A percentile compares a stretch with the other conserved stretches of the same genome.
These are phyloP conservation scores for Drosophila auraria DNA, from an alignment of 1,140 invertebrate genomes.

Conservation along the genomic window DNA sequence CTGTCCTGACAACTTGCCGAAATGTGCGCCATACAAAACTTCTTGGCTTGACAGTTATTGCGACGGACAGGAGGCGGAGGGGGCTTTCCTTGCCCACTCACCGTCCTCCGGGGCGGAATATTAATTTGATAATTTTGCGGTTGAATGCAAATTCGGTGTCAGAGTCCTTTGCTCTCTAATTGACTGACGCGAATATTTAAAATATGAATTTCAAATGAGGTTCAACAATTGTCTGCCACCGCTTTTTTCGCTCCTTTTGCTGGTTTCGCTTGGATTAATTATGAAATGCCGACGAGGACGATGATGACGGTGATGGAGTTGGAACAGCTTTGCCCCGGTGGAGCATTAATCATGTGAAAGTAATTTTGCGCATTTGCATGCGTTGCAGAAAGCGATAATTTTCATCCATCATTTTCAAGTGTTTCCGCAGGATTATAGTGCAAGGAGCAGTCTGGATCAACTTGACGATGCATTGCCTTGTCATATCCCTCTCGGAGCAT, in stretches of 20 bases:
- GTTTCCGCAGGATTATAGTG: constrained; percentile 72
- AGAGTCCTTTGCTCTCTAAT: constrained; percentile 77
- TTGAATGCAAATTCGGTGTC: constrained; percentile 80
- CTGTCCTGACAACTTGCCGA: constrained; percentile 73
- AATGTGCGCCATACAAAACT: constrained; percentile 62
- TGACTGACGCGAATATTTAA: constrained; percentile 81
- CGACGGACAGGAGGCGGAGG: constrained; percentile 18
- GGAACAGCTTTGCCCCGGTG: constrained; percentile 39
- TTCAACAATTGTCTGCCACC: constrained; percentile 42
- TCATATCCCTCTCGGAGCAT: constrained; percentile 23
- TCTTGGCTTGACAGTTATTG: constrained; percentile 72
- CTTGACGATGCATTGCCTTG: constrained; percentile 55
- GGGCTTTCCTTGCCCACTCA: neutral
- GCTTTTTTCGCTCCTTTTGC: constrained; percentile 1
- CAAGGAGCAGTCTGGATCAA: constrained; percentile 41
- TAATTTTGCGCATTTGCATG: constrained; percentile 82
- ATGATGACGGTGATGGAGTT: constrained; percentile 7
- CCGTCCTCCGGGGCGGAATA: constrained; percentile 56
- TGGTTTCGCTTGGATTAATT: constrained; percentile 51
- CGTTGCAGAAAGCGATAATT: constrained; percentile 82
- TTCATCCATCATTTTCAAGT: constrained; percentile 83
- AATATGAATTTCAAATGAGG: constrained; percentile 81
- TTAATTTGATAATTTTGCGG: constrained; percentile 82
- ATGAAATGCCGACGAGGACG: constrained; percentile 26
- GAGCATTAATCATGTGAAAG: constrained; percentile 79